Evolutionary conservation across 2,797 vertebrate genomes (phyloP).

Genomic region (Parauchenoglanis ngamensis): DNA sequence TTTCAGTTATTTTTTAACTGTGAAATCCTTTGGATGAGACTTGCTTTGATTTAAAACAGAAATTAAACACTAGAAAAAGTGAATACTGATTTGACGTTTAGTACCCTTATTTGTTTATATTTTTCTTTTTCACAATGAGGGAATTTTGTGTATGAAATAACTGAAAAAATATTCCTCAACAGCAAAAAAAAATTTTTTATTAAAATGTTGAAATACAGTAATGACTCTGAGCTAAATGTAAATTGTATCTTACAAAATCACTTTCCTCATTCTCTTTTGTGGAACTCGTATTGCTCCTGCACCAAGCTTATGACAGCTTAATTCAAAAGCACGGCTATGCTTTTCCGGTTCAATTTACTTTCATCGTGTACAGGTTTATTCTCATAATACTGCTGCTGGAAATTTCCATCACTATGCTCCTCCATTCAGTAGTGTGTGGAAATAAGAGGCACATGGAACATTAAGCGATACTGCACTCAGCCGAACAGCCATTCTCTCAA

Average conservation of each 20-base stretch:
- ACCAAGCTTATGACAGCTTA: slow-evolving; percentile 17
- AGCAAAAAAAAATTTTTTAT: too few relatives aligned
- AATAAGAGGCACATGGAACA: slow-evolving; percentile 64
- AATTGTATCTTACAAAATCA: slow-evolving; percentile 2
- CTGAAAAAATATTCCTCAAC: not conserved
- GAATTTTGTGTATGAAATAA: not conserved
- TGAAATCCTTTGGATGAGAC: not conserved
- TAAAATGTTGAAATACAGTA: not conserved
- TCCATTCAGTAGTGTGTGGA: slow-evolving; percentile 58
- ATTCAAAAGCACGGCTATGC: slow-evolving; percentile 33
- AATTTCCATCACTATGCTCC: slow-evolving; percentile 64
- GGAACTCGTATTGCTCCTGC: slow-evolving; percentile 13
- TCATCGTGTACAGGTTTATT: slow-evolving; percentile 64
- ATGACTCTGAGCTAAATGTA: not conserved
- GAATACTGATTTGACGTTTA: not conserved
- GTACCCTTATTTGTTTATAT: not conserved
- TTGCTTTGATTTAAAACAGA: not conserved
- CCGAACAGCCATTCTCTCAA: slow-evolving; percentile 46
- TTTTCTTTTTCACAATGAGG: not conserved
- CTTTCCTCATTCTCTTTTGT: slow-evolving; percentile 36
- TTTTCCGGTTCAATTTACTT: slow-evolving; percentile 58
- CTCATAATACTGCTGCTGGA: slow-evolving; percentile 52
- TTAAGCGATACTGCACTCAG: slow-evolving; percentile 66
- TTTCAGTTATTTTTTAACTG: not conserved
- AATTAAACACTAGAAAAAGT: not conserved